A percentile compares a stretch with the other conserved stretches of the same genome.
Conservation (phyloP, 1,140 invertebrate genomes). For the Bacillus rossius region DNA sequence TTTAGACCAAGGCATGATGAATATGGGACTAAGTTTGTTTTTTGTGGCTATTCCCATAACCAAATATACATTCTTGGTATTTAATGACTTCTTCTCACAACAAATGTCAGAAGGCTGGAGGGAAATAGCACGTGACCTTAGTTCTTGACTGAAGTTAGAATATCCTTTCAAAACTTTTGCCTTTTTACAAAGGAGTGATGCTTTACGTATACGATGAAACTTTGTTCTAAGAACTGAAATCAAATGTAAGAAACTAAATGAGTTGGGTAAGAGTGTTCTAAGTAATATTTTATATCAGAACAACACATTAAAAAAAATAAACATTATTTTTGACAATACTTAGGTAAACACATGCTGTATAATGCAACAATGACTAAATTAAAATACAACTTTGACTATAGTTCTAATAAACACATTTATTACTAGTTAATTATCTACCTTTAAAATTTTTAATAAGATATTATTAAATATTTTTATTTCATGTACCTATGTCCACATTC, state of each 20-base stretch:
- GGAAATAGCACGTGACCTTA: constrained; percentile 33
- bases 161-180: constrained; percentile 38
- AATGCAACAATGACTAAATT: no score
- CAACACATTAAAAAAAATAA: background rate
- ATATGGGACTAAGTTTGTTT: constrained; percentile 40
- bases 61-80: constrained; percentile 34
- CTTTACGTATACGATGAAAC: constrained; percentile 34
- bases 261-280: background rate
- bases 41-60: constrained; percentile 45
- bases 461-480: no score
- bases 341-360: background rate
- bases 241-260: background rate
- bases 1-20: constrained; percentile 44
- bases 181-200: constrained; percentile 39
- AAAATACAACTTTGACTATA: no score
- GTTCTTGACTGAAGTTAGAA: constrained; percentile 31
- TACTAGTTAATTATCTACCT: no score
- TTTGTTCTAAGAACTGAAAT: constrained; percentile 42
- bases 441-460: no score
- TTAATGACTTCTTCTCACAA: constrained; percentile 33
- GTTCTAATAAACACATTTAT: no score
- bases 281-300: background rate
- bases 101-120: constrained; percentile 41
- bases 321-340: background rate
- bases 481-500: no score